Conservation (phyloP, 2,797 vertebrate species). For the Smutsia gigantea region DNA sequence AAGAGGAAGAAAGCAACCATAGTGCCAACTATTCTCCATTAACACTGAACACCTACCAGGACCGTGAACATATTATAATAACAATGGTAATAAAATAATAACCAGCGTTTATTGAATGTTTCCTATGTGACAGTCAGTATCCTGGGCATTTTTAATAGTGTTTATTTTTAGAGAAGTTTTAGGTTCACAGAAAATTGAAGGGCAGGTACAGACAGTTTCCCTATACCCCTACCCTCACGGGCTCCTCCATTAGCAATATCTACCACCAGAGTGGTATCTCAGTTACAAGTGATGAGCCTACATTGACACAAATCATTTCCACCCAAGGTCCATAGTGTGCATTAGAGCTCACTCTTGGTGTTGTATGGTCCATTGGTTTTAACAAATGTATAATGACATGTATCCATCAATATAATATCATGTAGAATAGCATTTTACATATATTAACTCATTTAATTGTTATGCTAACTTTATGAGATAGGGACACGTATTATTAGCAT, state of each 20-base stretch:
- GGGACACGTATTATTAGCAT: neutral
- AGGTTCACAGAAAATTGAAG: conserved; percentile 20
- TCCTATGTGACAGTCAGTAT: neutral
- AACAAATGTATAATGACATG: neutral
- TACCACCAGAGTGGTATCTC: neutral
- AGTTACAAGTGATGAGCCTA: neutral
- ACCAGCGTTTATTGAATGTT: neutral
- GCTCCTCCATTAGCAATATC: neutral
- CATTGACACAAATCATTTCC: neutral
- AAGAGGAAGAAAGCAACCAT: neutral
- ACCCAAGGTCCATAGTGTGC: neutral
- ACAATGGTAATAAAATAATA: conserved; percentile 45
- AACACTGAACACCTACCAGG: neutral
- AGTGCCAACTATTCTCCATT: neutral
- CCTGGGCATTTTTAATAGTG: neutral
- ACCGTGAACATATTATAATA: neutral
- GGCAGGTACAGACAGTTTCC: neutral
- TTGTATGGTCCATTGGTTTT: neutral
- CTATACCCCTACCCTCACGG: neutral
- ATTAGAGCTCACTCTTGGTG: neutral
- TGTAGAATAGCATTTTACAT: neutral
- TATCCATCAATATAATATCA: neutral
- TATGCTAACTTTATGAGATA: neutral
- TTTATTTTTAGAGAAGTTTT: neutral
- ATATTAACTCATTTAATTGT: neutral